Evolutionary conservation across 2,797 vertebrate species (phyloP).

Genomic region (Halcyon badia): DNA sequence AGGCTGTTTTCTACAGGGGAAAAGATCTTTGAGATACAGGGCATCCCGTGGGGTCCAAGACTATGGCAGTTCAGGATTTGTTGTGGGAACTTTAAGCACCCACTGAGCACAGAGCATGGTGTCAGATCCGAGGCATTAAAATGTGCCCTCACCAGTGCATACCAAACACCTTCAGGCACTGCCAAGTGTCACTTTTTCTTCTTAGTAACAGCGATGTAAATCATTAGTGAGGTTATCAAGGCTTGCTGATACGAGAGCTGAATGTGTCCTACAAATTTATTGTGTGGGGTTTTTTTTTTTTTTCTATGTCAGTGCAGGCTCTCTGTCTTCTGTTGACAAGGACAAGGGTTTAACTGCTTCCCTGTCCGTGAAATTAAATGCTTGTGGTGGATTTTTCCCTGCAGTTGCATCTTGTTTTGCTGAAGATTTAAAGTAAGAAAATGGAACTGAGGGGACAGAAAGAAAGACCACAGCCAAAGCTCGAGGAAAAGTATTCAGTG

Average conservation of each 20-base stretch:
- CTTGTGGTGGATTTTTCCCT: rapidly evolving
- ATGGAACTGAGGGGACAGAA: not conserved
- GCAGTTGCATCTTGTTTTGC: not conserved
- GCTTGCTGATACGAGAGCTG: not conserved
- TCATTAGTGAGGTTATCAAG: not conserved
- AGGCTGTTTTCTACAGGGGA: not conserved
- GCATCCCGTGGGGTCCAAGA: not conserved
- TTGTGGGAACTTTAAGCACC: rapidly evolving
- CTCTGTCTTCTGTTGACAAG: not conserved
- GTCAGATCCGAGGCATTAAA: not conserved
- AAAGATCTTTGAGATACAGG: not conserved
- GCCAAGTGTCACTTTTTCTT: not conserved
- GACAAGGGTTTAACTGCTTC: not conserved
- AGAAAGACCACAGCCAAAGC: not conserved
- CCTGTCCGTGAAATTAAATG: not conserved
- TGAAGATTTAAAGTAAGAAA: not conserved
- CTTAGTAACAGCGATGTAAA: not conserved
- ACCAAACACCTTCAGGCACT: not conserved
- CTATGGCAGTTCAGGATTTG: not conserved
- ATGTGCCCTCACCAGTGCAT: not conserved
- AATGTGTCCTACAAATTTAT: not conserved
- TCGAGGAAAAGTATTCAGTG: not conserved
- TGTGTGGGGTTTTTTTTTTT: not conserved
- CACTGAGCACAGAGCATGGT: rapidly evolving
- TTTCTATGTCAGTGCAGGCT: rapidly evolving